Base-by-base conservation (phyloP, 1,140 invertebrate genomes). In the Atopsyche davidsoni region DNA sequence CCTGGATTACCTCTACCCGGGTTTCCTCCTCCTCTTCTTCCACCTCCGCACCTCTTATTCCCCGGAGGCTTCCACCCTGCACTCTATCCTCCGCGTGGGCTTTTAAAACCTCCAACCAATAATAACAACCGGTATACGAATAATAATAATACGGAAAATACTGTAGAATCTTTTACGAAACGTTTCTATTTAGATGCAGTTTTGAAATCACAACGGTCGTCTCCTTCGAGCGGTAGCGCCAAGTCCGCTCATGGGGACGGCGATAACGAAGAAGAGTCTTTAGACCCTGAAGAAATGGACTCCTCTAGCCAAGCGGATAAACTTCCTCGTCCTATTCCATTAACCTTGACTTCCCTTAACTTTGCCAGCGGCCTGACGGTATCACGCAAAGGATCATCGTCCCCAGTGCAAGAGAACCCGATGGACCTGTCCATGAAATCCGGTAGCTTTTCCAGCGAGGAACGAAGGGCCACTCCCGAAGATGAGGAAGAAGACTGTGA, bases 361-460 rank as follows among this genome's bases (percentile, higher is more conserved):
- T 54, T 51, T 31, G 21, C 51, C 3, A 19, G 45, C 2, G 55
- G 51, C 11, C 32, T 58, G 21, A 55, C 47, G 9, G 52, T 58
- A 7, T 51, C 47, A 2, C 36, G 72, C 38, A 65, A 67, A 57
- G 66, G 65, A 4, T 72, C 70, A 1, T 68, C 70, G 47, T 74
- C 72, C 11, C 70, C 70, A 0, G 43, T 77, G 4, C 79, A 82
- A 63, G 83, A 88, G 46, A 80, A 85, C 60, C 87, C 86, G n/a
- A 89, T 89, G 57, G 86, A 89, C 62, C 67, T 89, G 31, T 86
- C 83, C 3, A 82, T 86, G 67, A 86, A 83, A 59, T 76, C 75
- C 2, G 70, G 72, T 23, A 76, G 76, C 16, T 69, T 71, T 28
- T 70, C 72, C 11, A 73, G 71, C 57, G 70, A 70, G 2, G 70